Base-by-base conservation (phyloP, 1,140 invertebrate genomes). In the Drosophila simulans region DNA sequence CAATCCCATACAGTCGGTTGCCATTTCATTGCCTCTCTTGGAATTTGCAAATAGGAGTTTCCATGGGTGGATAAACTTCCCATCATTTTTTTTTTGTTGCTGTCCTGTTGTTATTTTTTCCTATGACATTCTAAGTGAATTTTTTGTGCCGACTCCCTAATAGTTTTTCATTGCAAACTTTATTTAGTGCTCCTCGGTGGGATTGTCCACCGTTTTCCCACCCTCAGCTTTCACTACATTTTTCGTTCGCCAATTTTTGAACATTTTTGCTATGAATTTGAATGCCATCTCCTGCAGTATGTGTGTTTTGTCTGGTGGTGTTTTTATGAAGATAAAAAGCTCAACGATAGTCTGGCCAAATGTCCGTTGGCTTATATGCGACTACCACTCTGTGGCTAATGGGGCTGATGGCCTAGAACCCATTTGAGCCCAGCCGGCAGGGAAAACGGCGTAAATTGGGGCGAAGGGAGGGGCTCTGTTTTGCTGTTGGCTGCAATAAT, bases 311-410 rank as follows among this genome's bases (percentile, higher is more conserved):
- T 80, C 65, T 86, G 83, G 70, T 52, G 40, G 79, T 71, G 70
- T 88, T 88, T 86, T 89, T 89, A 88, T 89, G 75, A 88, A 88
- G 83, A 86, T 88, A 86, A 88, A 88, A 86, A 83, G 84, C 84
- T 88, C 83, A 88, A 70, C 78, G 37, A 73, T 62, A 35, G 72
- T 81, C 77, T 77, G 68, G 58, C 66, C 62, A 64, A 66, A 64
- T 49, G 53, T 39, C 63, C 62, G 40, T 20, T 40, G 55, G 77
- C 74, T 74, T 78, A 77, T 65, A 48, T 46, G 51, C 54, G 46
- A 49, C 46, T 69, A 52, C 49, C 64, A 63, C 69, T 65, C 79
- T 66, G 74, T 66, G 83, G 82, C 83, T 85, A 85, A 85, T 85
- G 83, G 81, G 74, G 63, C 69, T 64, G 52, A 74, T 78, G 56